Evolutionary conservation across 2,113 vertebrate species (phyloP).

Genomic region (Typhlomys cinereus): DNA sequence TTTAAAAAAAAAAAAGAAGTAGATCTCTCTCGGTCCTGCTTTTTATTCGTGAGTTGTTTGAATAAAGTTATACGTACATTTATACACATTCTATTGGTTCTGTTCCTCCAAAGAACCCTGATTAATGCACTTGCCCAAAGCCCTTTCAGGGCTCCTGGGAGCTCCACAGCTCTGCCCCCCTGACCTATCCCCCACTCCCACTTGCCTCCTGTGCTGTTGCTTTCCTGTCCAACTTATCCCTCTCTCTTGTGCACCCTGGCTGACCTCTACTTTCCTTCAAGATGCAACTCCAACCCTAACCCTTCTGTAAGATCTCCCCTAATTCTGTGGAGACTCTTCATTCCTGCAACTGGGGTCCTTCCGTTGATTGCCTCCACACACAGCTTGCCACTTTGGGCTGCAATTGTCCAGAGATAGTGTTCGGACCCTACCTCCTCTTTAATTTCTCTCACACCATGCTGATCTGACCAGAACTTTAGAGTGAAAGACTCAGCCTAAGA

Average conservation of each 20-base stretch:
- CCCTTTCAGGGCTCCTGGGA: too few relatives aligned
- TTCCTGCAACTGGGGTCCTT: neutral
- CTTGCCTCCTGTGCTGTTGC: neutral
- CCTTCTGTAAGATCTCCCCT: neutral
- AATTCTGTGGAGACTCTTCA: neutral
- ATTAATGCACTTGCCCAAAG: neutral
- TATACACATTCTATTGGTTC: too few relatives aligned
- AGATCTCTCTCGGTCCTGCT: too few relatives aligned
- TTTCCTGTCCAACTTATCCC: neutral
- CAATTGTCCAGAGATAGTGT: neutral
- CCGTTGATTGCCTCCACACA: accelerated
- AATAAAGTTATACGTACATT: too few relatives aligned
- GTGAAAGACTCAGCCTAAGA: neutral
- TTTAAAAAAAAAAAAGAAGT: too few relatives aligned
- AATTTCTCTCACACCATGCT: neutral
- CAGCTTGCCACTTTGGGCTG: neutral
- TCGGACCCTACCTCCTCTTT: neutral
- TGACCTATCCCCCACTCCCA: too few relatives aligned
- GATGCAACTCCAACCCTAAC: neutral
- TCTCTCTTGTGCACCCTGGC: neutral
- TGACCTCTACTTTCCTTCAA: neutral
- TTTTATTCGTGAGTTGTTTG: too few relatives aligned
- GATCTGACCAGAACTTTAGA: neutral
- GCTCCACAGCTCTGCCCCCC: too few relatives aligned
- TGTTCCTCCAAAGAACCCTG: too few relatives aligned